Percentiles rank a stretch among this genome's conserved stretches.
These are phyloP conservation scores for Hyles lineata DNA, from an alignment of 2,888 invertebrate genomes.

Conservation along the genomic window DNA sequence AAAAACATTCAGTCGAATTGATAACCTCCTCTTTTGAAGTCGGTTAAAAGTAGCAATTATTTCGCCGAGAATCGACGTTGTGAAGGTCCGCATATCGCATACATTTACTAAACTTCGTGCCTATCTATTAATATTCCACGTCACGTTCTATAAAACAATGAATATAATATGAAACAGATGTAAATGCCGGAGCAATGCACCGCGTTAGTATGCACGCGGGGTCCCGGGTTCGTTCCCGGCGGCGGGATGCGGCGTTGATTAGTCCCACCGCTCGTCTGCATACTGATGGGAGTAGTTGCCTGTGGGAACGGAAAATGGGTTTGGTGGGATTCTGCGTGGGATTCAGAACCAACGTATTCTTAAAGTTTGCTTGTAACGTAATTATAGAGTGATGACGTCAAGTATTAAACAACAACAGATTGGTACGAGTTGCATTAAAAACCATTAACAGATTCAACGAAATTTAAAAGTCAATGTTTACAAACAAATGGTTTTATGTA, in stretches of 20 bases:
- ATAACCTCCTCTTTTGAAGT: too few relatives aligned
- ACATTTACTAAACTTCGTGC: neutral
- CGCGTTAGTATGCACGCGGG: conserved; percentile 17
- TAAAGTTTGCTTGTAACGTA: neutral
- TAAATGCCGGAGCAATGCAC: conserved; percentile 19
- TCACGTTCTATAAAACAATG: conserved; percentile 19
- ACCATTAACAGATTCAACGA: too few relatives aligned
- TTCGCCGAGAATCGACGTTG: neutral
- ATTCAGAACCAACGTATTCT: too few relatives aligned
- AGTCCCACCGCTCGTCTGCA: conserved; percentile 19
- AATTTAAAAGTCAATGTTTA: too few relatives aligned
- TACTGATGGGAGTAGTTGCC: conserved; percentile 12
- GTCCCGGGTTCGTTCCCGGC: conserved; percentile 25
- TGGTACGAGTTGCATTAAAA: too few relatives aligned
- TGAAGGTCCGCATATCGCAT: neutral
- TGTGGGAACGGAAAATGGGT: conserved; percentile 5
- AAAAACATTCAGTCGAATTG: too few relatives aligned
- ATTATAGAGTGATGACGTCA: too few relatives aligned
- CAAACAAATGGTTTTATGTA: too few relatives aligned
- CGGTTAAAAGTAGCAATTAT: neutral
- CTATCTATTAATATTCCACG: conserved; percentile 11
- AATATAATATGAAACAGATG: conserved; percentile 23
- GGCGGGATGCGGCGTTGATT: conserved; percentile 32
- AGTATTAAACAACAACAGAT: too few relatives aligned
- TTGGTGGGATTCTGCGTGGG: neutral